Conservation (phyloP, 2,113 vertebrate genomes). For the Halcyon malimbica region DNA sequence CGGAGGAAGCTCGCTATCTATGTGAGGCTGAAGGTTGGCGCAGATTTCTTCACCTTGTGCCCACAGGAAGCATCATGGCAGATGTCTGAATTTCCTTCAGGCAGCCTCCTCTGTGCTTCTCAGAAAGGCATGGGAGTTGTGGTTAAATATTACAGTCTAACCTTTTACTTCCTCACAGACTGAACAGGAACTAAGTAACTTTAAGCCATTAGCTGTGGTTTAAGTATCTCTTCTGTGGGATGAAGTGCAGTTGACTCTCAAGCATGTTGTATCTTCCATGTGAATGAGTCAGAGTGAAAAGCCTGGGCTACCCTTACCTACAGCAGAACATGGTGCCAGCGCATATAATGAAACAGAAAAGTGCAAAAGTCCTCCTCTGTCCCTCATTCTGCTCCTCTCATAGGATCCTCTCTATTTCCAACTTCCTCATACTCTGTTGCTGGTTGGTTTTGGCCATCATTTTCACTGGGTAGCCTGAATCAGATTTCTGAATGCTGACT, state of each 20-base stretch:
- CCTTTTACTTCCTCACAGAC: not conserved
- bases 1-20: not conserved
- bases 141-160: slow-evolving; percentile 25
- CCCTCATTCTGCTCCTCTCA: not conserved
- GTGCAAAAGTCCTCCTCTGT: not conserved
- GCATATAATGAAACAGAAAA: not conserved
- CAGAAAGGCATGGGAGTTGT: not conserved
- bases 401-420: not conserved
- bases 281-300: not conserved
- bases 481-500: not conserved
- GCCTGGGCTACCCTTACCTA: not conserved
- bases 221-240: not conserved
- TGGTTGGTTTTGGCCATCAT: not conserved
- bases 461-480: not conserved
- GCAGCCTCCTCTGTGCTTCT: not conserved
- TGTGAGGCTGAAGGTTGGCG: not conserved
- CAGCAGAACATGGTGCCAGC: not conserved
- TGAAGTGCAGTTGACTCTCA: not conserved
- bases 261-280: not conserved
- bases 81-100: not conserved
- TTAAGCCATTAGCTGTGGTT: not conserved
- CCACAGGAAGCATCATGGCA: not conserved
- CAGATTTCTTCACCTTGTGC: not conserved
- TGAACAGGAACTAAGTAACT: not conserved
- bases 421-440: not conserved